Base-by-base conservation (phyloP, 2,888 invertebrate species). In the Drosophila maculinotata region DNA sequence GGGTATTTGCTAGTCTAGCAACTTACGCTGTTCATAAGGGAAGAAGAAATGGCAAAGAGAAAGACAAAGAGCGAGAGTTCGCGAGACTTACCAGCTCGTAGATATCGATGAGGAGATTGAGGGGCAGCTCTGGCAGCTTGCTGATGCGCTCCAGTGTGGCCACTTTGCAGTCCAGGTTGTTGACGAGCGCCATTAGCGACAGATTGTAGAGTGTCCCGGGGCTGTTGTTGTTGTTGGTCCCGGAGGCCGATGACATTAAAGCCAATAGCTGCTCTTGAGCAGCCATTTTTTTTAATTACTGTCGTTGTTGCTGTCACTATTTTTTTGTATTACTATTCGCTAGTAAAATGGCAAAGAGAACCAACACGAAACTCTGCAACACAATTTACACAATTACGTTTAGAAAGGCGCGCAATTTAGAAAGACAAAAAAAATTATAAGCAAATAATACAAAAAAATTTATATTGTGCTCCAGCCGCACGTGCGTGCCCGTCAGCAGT, bases 61-160 rank as follows among this genome's bases (percentile, higher is more conserved):
- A 10, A 36, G 9, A 8, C 3, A 12, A 8, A 14, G 20, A 9
- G 9, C 7, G 30, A 14, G 23, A 49, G 49, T 1, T 5, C n/a
- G 25, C 25, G 20, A 8, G 7, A 89, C 90, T 89, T 80, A 92
- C 92, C 88, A 87, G 79, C 52, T 88, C 86, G 69, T 91, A 92
- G 57, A 91, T 89, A 84, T 92, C 92, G 51, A 89, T 89, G 35
- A 91, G 88, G 30, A 92, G 79, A 62, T 85, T 88, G 28, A 89
- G 89, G 52, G 92, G 91, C 71, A 92, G 59, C 60, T 89, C 89
- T 6, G 90, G 89, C 58, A 91, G 62, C 48, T 89, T 86, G 59
- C 87, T 81, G 41, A 91, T 88, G 49, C 85, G 87, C 54, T 90
- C 82, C 76, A 91, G 63, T 26, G 83, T 85, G 36, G 82, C 51